Base-by-base conservation (phyloP, 64 coral and sea anemone species). In the Porites lutea region DNA sequence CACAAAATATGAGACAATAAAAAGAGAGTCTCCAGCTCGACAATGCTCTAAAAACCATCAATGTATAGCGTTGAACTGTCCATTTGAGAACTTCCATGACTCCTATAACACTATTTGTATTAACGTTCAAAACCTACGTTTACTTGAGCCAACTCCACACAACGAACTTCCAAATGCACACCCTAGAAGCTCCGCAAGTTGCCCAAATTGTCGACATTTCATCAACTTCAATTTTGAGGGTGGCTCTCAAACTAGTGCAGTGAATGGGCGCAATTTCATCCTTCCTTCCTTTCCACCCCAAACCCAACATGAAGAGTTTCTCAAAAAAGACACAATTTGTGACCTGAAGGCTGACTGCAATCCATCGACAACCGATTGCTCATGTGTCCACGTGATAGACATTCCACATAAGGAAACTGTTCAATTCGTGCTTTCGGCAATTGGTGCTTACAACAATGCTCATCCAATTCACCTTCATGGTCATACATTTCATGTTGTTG, bases 51-150 rank as follows among this genome's bases (percentile, higher is more conserved):
- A 1, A 0, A 9, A 82, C 0, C 0, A 55, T 1, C 76, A 66
- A 64, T 96, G 94, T 59, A 92, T 14, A 58, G 90, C 88, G 27
- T n/a, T 92, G n/a, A 96, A 96, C 79, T 96, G 95, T 82, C 91
- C 91, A 27, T 93, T 93, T 58, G 0, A 78, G 47, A 13, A 63
- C 44, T 93, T 75, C n/a, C 71, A 59, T 65, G 4, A 12, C 21
- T 48, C 18, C 5, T 73, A 71, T 66, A 2, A 84, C 48, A 76
- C 67, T 45, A 65, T 7, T 5, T 93, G 91, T 68, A 11, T 93
- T 64, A 79, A 93, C 79, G 91, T 87, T 52, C 16, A 93, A 14
- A 4, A 19, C 6, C 51, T 93, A 65, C 71, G 72, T 52, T 76
- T 93, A 55, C 74, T 93, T 52, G 54, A 61, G 16, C 52, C 68